Evolutionary conservation across 2,113 vertebrate species (phyloP).

Genomic region (Ciconia stormi): DNA sequence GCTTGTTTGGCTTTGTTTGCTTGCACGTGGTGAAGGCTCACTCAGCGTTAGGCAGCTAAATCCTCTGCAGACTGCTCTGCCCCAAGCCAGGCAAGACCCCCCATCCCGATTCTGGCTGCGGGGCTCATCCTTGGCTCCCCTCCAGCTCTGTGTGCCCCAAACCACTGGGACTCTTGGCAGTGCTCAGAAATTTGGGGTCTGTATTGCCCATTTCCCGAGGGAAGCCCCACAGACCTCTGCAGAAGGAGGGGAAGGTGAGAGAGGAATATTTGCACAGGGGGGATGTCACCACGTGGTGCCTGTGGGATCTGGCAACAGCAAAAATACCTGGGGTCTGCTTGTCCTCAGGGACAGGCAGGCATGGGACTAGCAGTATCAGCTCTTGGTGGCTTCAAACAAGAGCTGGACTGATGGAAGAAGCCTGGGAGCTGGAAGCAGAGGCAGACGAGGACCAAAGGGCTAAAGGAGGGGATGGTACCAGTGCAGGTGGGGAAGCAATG

Average conservation of each 20-base stretch:
- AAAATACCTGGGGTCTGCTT: not conserved
- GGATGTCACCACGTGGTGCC: not conserved
- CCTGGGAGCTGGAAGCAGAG: not conserved
- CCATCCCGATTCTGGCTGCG: not conserved
- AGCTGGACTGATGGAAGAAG: not conserved
- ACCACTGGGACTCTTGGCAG: not conserved
- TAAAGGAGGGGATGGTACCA: not conserved
- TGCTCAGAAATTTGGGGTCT: not conserved
- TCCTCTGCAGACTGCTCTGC: not conserved
- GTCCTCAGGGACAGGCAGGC: not conserved
- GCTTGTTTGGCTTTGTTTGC: not conserved
- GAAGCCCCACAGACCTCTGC: not conserved
- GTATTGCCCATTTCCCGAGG: not conserved
- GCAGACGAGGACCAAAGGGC: not conserved
- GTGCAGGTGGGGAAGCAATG: not conserved
- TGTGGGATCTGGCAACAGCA: not conserved
- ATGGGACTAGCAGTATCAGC: not conserved
- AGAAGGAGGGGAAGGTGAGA: not conserved
- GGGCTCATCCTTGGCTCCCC: not conserved
- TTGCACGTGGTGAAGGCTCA: not conserved
- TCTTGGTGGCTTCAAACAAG: not conserved
- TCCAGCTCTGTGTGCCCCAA: fast-evolving
- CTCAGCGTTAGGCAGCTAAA: not conserved
- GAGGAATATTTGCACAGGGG: not conserved
- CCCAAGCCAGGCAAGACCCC: not conserved